Base-by-base conservation (phyloP, 2,113 vertebrate genomes). In the Percopsis transmontana region DNA sequence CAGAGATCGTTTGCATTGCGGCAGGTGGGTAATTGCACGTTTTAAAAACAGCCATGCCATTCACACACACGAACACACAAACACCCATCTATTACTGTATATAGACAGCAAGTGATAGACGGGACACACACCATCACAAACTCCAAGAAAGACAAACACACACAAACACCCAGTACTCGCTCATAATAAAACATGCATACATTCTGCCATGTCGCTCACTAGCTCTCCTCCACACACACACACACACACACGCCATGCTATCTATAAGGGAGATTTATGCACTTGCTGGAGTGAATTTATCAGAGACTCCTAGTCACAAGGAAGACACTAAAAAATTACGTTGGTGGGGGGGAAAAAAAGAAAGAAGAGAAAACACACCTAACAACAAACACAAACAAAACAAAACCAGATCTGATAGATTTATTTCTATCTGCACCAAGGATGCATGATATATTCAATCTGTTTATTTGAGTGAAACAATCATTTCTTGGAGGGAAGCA, bases 401-500 rank as follows among this genome's bases (percentile, higher is more conserved):
- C 64, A 81, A 84, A 83, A 79, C 80, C 75, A 50, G 86, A 90
- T 89, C 89, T 84, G 74, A 91, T 89, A 90, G 88, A 91, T 91
- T 89, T 91, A 91, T 88, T 88, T 89, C 84, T 68, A 89, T 88
- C 85, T 83, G 72, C 68, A 72, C 68, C 79, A 76, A 87, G 84
- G 85, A 90, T 86, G 87, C 74, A 89, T 89, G 85, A 92, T 91
- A 83, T 84, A 89, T 90, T 88, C 90, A 90, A 88, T 90, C 84
- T 91, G 91, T 91, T 91, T 90, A 90, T 92, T 90, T 91, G 81
- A 91, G 84, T 88, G 86, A 88, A 89, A 91, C 89, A 89, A 91
- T 91, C 82, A 89, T 91, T 92, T 88, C 83, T 76, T 81, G 69
- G 68, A 81, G 68, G 82, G 76, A 77, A 79, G 88, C 70, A 79